A percentile compares a stretch with the other conserved stretches of the same genome.
phyloP scores from a whole-genome alignment of 2,113 vertebrate species.

The Rhinolophus sinicus region DNA sequence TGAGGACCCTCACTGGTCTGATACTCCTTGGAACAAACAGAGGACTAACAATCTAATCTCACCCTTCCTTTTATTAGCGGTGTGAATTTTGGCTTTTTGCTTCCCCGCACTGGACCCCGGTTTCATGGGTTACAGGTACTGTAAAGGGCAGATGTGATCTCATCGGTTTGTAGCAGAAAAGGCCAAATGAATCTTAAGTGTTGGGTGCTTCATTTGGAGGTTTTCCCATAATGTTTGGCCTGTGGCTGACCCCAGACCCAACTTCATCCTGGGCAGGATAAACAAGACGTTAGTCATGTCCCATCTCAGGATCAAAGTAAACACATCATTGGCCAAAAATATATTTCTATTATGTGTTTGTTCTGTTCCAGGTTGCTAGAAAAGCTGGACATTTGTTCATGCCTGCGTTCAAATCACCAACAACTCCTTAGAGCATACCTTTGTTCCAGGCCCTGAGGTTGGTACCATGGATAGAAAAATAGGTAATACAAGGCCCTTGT shows the following conservation, averaged over 20 bases:
- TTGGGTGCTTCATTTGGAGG: not conserved
- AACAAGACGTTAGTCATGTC: not conserved
- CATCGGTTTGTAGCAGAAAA: not conserved
- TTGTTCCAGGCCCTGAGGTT: not conserved
- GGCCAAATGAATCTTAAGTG: not conserved
- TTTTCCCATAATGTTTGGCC: not conserved
- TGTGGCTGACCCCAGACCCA: not conserved
- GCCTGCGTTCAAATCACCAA: not conserved
- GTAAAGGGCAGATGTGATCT: not conserved
- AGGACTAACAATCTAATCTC: not conserved
- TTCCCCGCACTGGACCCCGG: not conserved
- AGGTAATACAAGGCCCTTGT: not conserved
- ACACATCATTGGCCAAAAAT: not conserved
- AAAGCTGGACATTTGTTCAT: not conserved
- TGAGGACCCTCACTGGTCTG: not conserved
- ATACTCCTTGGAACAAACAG: not conserved
- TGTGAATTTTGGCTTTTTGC: not conserved
- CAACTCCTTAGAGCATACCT: not conserved
- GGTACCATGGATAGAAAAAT: not conserved
- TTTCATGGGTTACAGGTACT: not conserved
- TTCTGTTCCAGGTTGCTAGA: not conserved
- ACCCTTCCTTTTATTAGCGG: not conserved
- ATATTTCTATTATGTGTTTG: not conserved
- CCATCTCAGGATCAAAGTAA: not conserved
- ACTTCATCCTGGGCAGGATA: not conserved